Percentiles rank a stretch among this genome's conserved stretches.
Conservation (phyloP, 2,113 vertebrate genomes). For the Mustela nigripes region DNA sequence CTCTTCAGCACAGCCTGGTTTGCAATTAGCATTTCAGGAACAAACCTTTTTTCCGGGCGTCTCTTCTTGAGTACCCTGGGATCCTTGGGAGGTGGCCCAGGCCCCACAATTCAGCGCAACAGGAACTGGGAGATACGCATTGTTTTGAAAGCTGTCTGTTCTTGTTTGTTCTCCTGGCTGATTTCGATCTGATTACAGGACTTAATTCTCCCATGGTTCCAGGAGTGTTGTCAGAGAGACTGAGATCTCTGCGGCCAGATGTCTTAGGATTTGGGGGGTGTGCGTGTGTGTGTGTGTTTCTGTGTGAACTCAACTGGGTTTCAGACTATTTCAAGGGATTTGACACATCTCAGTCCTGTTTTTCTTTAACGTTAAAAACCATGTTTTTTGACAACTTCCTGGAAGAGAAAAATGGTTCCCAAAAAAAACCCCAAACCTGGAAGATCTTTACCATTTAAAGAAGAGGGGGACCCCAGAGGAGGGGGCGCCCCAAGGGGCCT, state of each 20-base stretch:
- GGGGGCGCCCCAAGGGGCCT: background rate
- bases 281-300: conserved; percentile 46
- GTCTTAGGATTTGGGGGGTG: background rate
- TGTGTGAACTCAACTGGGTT: conserved; percentile 37
- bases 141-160: conserved; percentile 22
- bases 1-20: background rate
- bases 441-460: conserved; percentile 34
- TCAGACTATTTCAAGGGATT: conserved; percentile 68
- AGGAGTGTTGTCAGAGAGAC: conserved; percentile 59
- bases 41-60: background rate
- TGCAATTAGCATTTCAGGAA: background rate
- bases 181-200: conserved; percentile 15
- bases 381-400: conserved; percentile 69
- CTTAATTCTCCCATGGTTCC: background rate
- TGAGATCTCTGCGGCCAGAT: conserved; percentile 55
- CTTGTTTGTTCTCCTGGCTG: conserved; percentile 40
- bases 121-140: background rate
- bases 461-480: background rate
- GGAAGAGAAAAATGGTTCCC: conserved; percentile 46
- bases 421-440: background rate
- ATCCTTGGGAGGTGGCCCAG: background rate
- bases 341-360: conserved; percentile 74
- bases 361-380: conserved; percentile 77
- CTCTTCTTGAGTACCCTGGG: background rate
- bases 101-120: background rate